Evolutionary conservation across 2,888 invertebrate species (phyloP).

Genomic region (Agonopterix heracliana): DNA sequence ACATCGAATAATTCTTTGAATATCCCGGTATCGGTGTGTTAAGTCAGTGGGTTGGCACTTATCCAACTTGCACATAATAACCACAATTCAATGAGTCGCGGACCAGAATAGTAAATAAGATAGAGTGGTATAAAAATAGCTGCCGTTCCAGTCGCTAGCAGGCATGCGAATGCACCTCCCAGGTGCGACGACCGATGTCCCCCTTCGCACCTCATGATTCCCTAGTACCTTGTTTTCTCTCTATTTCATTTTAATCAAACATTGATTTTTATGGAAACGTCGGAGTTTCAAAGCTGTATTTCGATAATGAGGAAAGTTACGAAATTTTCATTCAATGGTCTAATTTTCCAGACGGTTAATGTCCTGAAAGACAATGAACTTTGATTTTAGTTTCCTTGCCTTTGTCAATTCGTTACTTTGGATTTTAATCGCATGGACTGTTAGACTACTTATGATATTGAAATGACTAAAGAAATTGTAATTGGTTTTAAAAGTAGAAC

Average conservation of each 20-base stretch:
- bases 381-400: conserved; percentile 1
- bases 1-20: conserved; percentile 61
- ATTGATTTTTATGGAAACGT: background rate
- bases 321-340: conserved; percentile 1
- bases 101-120: conserved; percentile 76
- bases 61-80: conserved; percentile 75
- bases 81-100: conserved; percentile 76
- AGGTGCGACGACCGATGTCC: conserved; percentile 68
- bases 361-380: conserved; percentile 12
- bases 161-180: conserved; percentile 65
- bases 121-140: conserved; percentile 74
- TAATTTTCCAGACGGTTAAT: conserved; percentile 8
- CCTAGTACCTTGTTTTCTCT: background rate
- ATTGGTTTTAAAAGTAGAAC: too few relatives aligned
- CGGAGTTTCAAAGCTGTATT: background rate
- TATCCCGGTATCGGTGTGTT: conserved; percentile 65
- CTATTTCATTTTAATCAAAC: background rate
- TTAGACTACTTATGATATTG: too few relatives aligned
- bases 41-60: conserved; percentile 65
- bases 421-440: background rate
- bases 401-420: background rate
- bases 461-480: too few relatives aligned
- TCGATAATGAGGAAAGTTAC: conserved; percentile 7
- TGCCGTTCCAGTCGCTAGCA: conserved; percentile 65
- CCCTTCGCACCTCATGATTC: conserved; percentile 29